Conservation (phyloP, 2,113 vertebrate genomes). For the Xenotilapia longispinis region DNA sequence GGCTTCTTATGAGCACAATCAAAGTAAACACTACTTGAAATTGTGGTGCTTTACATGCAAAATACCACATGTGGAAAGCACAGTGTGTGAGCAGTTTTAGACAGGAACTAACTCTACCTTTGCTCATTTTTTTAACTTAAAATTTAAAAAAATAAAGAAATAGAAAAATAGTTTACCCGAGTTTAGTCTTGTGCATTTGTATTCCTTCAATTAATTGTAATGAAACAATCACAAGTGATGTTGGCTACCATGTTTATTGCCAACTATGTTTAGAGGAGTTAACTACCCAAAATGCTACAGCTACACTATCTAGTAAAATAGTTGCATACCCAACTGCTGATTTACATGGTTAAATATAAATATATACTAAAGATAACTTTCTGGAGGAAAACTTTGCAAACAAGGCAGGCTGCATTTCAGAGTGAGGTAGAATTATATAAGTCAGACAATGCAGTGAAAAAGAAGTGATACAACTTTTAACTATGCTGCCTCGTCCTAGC, state of each 20-base stretch:
- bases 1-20: background rate
- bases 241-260: background rate
- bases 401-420: background rate
- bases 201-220: background rate
- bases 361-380: background rate
- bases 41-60: background rate
- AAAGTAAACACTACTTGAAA: background rate
- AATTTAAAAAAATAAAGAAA: accelerated
- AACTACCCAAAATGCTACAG: background rate
- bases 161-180: background rate
- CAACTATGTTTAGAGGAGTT: background rate
- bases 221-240: background rate
- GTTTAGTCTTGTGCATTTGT: background rate
- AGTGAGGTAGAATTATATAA: background rate
- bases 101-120: background rate
- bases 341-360: background rate
- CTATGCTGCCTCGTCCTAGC: background rate
- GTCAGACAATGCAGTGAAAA: background rate
- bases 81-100: background rate
- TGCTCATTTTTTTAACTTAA: background rate
- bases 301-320: background rate
- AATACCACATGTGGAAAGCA: background rate
- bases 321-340: too few relatives aligned
- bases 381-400: background rate
- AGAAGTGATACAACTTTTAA: background rate